A percentile compares a stretch with the other conserved stretches of the same genome.
Evolutionary conservation across 2,797 vertebrate species (phyloP).

Genomic region (Scarus forsteni): DNA sequence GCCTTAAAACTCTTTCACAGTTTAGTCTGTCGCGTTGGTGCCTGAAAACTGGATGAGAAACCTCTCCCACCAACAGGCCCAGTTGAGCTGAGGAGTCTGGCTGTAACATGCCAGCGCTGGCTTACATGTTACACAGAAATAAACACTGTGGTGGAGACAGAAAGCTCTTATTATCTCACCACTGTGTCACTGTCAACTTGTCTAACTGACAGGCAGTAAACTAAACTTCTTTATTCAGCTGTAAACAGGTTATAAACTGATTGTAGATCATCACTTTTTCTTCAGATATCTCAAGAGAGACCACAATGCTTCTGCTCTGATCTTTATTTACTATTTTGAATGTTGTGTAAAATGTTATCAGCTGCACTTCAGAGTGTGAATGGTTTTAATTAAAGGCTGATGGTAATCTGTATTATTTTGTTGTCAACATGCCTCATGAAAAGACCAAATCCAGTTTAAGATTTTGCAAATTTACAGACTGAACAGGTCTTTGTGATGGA

Average conservation of each 20-base stretch:
- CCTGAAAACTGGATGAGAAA: slow-evolving; percentile 4
- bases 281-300: slow-evolving; percentile 10
- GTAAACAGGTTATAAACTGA: neutral
- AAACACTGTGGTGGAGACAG: neutral
- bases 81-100: neutral
- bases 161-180: neutral
- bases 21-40: too few relatives aligned
- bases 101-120: slow-evolving; percentile 6
- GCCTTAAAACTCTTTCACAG: too few relatives aligned
- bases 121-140: slow-evolving; percentile 7
- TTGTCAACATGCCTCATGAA: slow-evolving; percentile 3
- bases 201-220: neutral
- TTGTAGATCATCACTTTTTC: slow-evolving; percentile 11
- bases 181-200: neutral
- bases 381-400: neutral
- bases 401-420: slow-evolving; percentile 3
- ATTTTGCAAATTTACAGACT: neutral
- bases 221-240: neutral
- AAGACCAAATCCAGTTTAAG: neutral
- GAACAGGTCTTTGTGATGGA: neutral
- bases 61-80: neutral
- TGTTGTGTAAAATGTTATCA: neutral
- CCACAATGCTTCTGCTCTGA: neutral
- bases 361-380: neutral
- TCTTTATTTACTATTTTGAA: neutral